These are phyloP conservation scores for Pao palembangensis DNA, from an alignment of 2,113 vertebrate species.

Conservation along the genomic window DNA sequence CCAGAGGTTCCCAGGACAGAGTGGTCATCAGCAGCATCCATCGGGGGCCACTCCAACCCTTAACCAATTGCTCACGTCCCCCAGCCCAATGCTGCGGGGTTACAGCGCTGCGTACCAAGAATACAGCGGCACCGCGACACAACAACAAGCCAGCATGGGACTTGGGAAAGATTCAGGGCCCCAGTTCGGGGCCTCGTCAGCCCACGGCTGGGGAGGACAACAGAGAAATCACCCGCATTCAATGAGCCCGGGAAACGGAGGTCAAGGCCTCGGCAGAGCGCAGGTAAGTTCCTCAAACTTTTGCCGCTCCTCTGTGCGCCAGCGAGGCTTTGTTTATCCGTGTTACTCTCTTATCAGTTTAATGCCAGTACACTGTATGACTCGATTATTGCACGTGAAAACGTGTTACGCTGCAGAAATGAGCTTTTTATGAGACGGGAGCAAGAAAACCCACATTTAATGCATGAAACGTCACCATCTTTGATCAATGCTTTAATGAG, in stretches of 20 bases:
- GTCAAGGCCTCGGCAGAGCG: slow-evolving; percentile 82
- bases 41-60: slow-evolving; percentile 93
- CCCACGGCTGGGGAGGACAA: slow-evolving; percentile 87
- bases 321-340: slow-evolving; percentile 2
- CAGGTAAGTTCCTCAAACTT: slow-evolving; percentile 78
- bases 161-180: slow-evolving; percentile 84
- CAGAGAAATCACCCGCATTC: slow-evolving; percentile 83
- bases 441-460: neutral
- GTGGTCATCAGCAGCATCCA: slow-evolving; percentile 79
- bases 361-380: too few relatives aligned
- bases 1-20: slow-evolving; percentile 86
- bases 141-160: slow-evolving; percentile 75
- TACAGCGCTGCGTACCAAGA: slow-evolving; percentile 87
- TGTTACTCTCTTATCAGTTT: neutral
- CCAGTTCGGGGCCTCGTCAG: slow-evolving; percentile 81
- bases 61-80: slow-evolving; percentile 93
- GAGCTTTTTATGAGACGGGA: neutral
- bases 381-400: neutral
- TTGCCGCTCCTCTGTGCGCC: slow-evolving; percentile 3
- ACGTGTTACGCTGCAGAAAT: neutral
- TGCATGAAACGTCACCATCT: neutral
- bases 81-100: slow-evolving; percentile 92
- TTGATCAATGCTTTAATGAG: too few relatives aligned
- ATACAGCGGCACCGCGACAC: slow-evolving; percentile 78
- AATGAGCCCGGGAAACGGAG: slow-evolving; percentile 84